Evolutionary conservation across 2,888 invertebrate genomes (phyloP), one percentile per base, ranked within the genome.

Genomic region (Lamellibrachia satsuma): DNA sequence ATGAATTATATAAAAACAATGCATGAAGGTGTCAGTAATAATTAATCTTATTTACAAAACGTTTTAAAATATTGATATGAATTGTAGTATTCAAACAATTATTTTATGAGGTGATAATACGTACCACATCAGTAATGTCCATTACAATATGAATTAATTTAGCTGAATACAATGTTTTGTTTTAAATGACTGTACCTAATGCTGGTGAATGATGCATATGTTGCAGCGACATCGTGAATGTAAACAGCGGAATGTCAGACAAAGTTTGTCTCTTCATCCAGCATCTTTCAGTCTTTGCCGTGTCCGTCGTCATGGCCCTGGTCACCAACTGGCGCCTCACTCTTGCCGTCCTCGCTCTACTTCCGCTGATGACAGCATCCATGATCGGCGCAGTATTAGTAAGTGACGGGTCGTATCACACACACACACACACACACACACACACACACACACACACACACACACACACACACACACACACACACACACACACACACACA

Each of bases 311-410:
- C 55, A 96, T 97, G 90, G 94, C 97, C 2, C 96, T 97, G 94
- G 93, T 96, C 91, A 96, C 95, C 93, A 96, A 97, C 94, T 97
- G 97, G 97, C 96, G 97, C 94, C 95, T 97, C 95, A 97, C 97
- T 0, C 95, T 97, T 7, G 97, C 97, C 9, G 97, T 97, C 95
- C 95, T 97, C 95, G 96, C 97, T 75, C 75, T 75, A 22, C 22
- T 75, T 22, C 75, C 75, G 22, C 2, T 75, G 6, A 15, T 75
- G 6, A 75, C 75, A 75, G 75, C 75, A 6, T 75, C 15, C 22
- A 15, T 75, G 1, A 2, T 75, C 6, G 4, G 22, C 75, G 22
- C 4, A 22, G 75, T 75, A 4, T 22, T 75, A 4, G 75, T 75
- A 75, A 75, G 75, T 75, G 75, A 22, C 4, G 75, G 75, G n/a